Conservation (phyloP, 2,113 vertebrate genomes). For the Verasper variegatus region DNA sequence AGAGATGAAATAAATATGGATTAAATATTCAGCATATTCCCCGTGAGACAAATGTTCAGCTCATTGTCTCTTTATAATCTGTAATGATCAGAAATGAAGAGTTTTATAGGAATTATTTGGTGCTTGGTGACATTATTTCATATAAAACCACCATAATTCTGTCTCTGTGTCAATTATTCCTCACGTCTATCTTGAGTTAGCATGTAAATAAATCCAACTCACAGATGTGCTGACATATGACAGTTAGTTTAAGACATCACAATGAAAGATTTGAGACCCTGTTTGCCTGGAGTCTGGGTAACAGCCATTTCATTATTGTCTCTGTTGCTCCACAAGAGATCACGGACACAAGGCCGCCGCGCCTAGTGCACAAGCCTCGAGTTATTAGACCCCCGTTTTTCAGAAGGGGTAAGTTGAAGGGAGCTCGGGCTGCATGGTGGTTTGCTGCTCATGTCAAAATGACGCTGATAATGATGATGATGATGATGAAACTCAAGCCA, state of each 20-base stretch:
- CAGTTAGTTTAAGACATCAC: not conserved
- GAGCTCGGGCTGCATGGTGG: slow-evolving; percentile 76
- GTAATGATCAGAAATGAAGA: not conserved
- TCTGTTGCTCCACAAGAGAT: slow-evolving; percentile 82
- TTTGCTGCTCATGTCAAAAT: slow-evolving; percentile 65
- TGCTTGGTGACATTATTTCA: too few species aligned
- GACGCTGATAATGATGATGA: slow-evolving; percentile 56
- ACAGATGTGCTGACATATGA: not conserved
- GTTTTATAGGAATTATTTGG: too few species aligned
- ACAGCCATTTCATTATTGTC: slow-evolving; percentile 70
- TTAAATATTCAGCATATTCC: too few species aligned
- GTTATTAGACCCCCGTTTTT: slow-evolving; percentile 81
- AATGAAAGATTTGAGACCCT: not conserved
- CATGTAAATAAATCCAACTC: not conserved
- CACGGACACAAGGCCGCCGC: slow-evolving; percentile 75
- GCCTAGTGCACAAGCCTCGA: slow-evolving; percentile 74
- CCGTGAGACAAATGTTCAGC: not conserved
- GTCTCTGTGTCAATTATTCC: too few species aligned
- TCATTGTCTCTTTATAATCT: slow-evolving; percentile 13
- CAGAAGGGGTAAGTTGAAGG: slow-evolving; percentile 80
- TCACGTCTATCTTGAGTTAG: not conserved
- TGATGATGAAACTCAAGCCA: slow-evolving; percentile 6
- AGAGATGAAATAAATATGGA: too few species aligned
- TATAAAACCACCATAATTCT: not conserved
- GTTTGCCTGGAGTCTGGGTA: slow-evolving; percentile 65